Evolutionary conservation across 2,113 vertebrate species (phyloP), one percentile per base, ranked within the genome.

Genomic region (Corvus hawaiiensis): DNA sequence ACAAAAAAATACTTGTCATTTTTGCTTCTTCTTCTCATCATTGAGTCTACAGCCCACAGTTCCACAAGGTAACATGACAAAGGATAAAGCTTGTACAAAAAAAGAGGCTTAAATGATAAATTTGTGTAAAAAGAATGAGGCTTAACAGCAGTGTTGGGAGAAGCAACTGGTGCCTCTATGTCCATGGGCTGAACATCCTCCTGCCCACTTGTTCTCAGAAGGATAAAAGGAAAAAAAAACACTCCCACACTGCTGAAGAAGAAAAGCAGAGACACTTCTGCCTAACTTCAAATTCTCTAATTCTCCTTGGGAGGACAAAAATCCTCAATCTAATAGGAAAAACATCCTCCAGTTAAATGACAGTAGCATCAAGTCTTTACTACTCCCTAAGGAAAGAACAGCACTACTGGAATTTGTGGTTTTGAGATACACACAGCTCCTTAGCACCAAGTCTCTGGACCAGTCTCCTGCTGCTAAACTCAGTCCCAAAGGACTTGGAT

Each of bases 371-470:
- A 0, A 15, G 16, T 13, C 22, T 73, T 59, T 59, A 11, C 17
- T n/a, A 1, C 7, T n/a, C 16, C 24, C 21, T 46, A 59, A 58
- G 43, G 32, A 54, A 83, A 44, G 41, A 49, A 22, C 13, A 79
- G 43, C 37, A n/a, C 16, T 39, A 7, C 44, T 30, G 44, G 23
- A 69, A 61, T 26, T 35, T 26, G 17, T 14, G 16, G 9, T 6
- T 59, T 49, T 9, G 35, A 55, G 18, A 26, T 9, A 22, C 3
- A 16, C 20, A 27, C 1, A 3, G 0, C 4, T 32, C 30, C 32
- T 58, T 3, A 54, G 28, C 5, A 7, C 3, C 10, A 6, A 55
- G 22, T 22, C 13, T 79, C 51, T 35, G 33, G 24, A 32, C 9
- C 1, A 1, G 32, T 3, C 10, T 89, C 72, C 21, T 33, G 28